phyloP scores from a whole-genome alignment of 2,113 vertebrate species.

The Camelus bactrianus region DNA sequence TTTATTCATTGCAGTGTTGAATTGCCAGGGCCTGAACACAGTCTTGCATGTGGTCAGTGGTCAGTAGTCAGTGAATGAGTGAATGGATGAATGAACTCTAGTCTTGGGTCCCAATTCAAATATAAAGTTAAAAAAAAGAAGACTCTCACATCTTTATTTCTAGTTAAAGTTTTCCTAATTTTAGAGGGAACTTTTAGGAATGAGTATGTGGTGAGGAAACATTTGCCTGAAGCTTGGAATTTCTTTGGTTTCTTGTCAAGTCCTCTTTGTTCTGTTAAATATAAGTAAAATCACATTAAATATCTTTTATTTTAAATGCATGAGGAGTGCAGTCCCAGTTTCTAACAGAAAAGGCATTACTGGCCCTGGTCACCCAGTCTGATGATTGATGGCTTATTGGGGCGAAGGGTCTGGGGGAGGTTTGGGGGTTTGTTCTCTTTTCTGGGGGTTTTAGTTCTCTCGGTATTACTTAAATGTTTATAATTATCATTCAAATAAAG shows the following conservation, averaged over 20 bases:
- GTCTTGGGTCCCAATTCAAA: neutral
- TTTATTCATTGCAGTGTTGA: neutral
- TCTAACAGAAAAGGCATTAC: neutral
- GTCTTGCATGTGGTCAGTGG: neutral
- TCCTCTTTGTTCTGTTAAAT: neutral
- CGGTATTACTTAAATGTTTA: neutral
- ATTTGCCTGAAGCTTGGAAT: neutral
- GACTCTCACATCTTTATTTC: neutral
- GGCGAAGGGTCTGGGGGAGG: neutral
- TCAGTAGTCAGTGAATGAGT: neutral
- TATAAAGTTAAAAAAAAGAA: neutral
- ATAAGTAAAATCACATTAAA: neutral
- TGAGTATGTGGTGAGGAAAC: neutral
- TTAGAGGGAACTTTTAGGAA: neutral
- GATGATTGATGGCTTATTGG: neutral
- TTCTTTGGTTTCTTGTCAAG: neutral
- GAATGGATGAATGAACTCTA: neutral
- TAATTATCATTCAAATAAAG: neutral
- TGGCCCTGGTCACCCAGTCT: neutral
- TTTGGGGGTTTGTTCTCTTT: neutral
- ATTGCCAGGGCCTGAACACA: no score
- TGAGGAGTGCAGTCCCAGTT: neutral
- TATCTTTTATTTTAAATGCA: neutral
- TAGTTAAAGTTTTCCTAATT: neutral
- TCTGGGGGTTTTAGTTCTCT: neutral